Evolutionary conservation across 2,888 invertebrate species (phyloP), one percentile per base, ranked within the genome.

Genomic region (Calephelis perditalis): DNA sequence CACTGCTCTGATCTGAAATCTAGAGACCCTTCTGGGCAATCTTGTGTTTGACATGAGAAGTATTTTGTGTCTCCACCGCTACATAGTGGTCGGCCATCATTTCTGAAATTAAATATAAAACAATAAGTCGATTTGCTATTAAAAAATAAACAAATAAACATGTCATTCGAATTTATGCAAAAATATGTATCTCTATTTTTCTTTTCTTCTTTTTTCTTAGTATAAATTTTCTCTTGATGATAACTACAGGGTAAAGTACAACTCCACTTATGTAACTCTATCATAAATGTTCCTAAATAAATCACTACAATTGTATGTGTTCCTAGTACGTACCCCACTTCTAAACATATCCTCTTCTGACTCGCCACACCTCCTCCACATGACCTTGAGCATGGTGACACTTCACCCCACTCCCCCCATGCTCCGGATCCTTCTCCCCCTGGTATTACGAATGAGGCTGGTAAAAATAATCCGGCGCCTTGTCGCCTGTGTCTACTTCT

Each of bases 1-100:
- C 99, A 99, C 81, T 99, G 99, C 69, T 96, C 94, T 0, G 94
- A 92, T 61, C 99, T 92, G 86, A 96, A 99, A 86, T 99, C 98
- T 5, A 80, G 83, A 47, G 94, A 85, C 15, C 92, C 93, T 47
- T 94, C 94, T 0, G 96, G 95, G 78, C 98, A 98, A 81, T 96
- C 96, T 93, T 97, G 97, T 54, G 97, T 95, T 78, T 97, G 96
- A 81, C 98, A 98, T 26, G 98, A 97, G 84, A 96, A 96, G 90
- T 95, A 97, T 78, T 96, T 94, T 59, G 94, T 95, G 70, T 93
- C 92, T 3, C 97, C 95, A 11, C 98, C 98, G 6, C 86, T 86
- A 76, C 98, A 98, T 52, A 83, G 79, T 36, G 92, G 85, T 59
- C 81, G 84, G 6, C 94, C 95, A 67, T 93, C 92, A 56, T 92